Base-by-base conservation (phyloP, 2,113 vertebrate genomes). In the Tupaia chinensis region DNA sequence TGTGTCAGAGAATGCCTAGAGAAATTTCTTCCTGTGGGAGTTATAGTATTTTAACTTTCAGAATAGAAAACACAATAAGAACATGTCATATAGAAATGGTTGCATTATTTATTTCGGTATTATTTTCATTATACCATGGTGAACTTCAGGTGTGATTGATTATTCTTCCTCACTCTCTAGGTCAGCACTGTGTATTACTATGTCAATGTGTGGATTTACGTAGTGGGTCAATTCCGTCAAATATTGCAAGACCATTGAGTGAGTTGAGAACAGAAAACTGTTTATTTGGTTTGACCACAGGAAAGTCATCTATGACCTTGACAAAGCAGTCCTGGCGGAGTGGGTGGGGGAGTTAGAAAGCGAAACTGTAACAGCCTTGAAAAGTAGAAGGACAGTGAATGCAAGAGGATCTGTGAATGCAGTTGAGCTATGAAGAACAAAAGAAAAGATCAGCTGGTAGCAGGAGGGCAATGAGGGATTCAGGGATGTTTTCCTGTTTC, bases 221-320 rank as follows among this genome's bases (percentile, higher is more conserved):
- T 70, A 94, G 12, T 13, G 92, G 19, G 9, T 86, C 29, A 85
- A 22, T 8, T 79, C 13, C 15, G 73, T 56, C 58, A 91, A 74
- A 63, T 60, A n/a, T 66, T 83, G 54, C 65, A 54, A 15, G 13
- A 60, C 4, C 70, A 70, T 1, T 83, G 25, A 90, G 23, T 23
- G 76, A 89, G 53, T 1, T 69, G 44, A 92, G 84, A 11, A 87
- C 23, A 90, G 58, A 69, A 95, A 95, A 69, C 82, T 14, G n/a
- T 29, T 29, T 83, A 29, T 44, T 93, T 53, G 11, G 15, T 13
- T 22, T 80, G 70, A 20, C 19, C 86, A 70, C 54, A 60, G 1
- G 1, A 78, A 89, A 68, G 23, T 8, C 14, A 78, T 10, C 12
- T 83, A 9, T 82, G 58, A 82, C 15, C 15, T 34, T 68, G 13